Evolutionary conservation across 2,888 invertebrate species (phyloP).

Genomic region (Eurytoma californica): DNA sequence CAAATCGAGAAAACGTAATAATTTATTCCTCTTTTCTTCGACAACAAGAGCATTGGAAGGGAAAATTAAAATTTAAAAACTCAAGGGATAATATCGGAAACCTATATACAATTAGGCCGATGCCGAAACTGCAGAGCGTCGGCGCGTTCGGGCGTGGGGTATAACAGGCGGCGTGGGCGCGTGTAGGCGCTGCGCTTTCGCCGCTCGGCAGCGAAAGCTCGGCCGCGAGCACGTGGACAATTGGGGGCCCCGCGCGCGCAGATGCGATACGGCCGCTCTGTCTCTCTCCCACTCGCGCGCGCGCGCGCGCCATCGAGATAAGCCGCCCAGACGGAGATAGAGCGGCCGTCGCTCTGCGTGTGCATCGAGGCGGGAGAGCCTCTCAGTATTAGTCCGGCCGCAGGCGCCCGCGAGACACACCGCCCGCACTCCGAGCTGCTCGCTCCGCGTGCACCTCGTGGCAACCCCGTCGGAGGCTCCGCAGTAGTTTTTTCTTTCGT

Average conservation of each 20-base stretch:
- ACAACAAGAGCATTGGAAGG: too few relatives aligned
- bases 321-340: slow-evolving; percentile 1
- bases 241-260: neutral
- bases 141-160: too few relatives aligned
- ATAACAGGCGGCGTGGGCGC: too few relatives aligned
- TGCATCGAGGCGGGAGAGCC: slow-evolving; percentile 59
- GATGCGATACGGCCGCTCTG: too few relatives aligned
- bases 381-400: slow-evolving; percentile 71
- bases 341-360: slow-evolving; percentile 42
- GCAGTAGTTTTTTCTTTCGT: neutral
- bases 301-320: neutral
- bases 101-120: too few relatives aligned
- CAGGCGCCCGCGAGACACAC: slow-evolving; percentile 64
- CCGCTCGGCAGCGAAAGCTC: neutral
- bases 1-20: too few relatives aligned
- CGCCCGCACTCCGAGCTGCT: neutral
- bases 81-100: too few relatives aligned
- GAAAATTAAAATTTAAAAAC: too few relatives aligned
- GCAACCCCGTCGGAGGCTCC: too few relatives aligned
- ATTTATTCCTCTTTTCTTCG: too few relatives aligned
- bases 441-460: neutral
- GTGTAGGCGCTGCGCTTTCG: too few relatives aligned
- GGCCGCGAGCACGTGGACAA: slow-evolving; percentile 22
- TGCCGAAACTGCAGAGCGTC: too few relatives aligned
- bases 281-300: neutral